Base-by-base conservation (phyloP, 2,888 invertebrate species). In the Sinelater perroti region DNA sequence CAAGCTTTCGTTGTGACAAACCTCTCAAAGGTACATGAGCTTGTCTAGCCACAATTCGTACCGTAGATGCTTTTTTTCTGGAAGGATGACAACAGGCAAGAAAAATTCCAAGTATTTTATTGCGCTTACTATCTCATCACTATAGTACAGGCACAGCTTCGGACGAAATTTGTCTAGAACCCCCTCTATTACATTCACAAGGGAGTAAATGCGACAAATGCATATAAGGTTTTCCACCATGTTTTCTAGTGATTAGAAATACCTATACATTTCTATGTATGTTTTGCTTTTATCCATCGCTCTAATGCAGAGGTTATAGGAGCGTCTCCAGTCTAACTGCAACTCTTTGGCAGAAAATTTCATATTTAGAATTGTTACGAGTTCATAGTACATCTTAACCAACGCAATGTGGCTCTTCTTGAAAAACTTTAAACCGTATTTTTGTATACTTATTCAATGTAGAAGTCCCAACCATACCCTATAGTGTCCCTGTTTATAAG, bases 381-480 rank as follows among this genome's bases (percentile, higher is more conserved):
- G 78, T 72, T 95, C 89, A 76, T 88, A 90, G 55, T 89, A 83
- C 54, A 95, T 75, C 71, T 92, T 88, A 36, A 96, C 85, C 40
- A 97, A 82, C 11, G 83, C 79, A 44, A 96, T 83, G 75, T 97
- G 96, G 75, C 96, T 95, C 66, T 91, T 90, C 76, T 95, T 96
- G 1, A 89, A 88, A 78, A 97, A 95, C 75, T 92, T 93, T 62
- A 90, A 77, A 3, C 93, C 93, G 80, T 93, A n/a, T n/a, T n/a
- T n/a, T n/a, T n/a, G n/a, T n/a, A n/a, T 87, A 95, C 86, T 89
- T 91, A 79, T 87, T 83, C 40, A 94, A 82, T 72, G 89, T 86
- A 36, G 84, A 82, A 13, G 87, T 82, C 91, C 93, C 93, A 61
- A 90, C 82, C 20, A 85, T 83, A 67, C 89, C n/a, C n/a, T n/a